Base-by-base conservation (phyloP, 2,888 invertebrate genomes). In the Gari tellinella region DNA sequence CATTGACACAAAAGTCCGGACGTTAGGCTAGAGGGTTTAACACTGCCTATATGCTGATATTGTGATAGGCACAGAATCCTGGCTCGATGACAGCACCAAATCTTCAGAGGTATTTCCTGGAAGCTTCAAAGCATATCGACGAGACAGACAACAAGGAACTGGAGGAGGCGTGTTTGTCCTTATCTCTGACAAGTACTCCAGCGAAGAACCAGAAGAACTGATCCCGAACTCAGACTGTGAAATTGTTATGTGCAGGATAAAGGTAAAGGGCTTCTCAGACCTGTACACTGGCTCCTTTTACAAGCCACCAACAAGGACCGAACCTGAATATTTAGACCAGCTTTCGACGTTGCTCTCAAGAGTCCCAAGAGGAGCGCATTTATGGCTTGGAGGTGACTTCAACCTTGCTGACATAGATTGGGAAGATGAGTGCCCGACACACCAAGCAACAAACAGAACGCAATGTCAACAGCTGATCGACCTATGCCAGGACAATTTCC, bases 231-330 rank as follows among this genome's bases (percentile, higher is more conserved):
- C 48, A 25, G 38, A 74, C 52, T 65, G 48, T 56, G 60, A 72
- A 37, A 15, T 72, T n/a, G 63, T 72, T 1, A 70, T 61, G 65
- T 17, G 21, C n/a, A 61, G 25, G 21, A 2, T 70, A 37, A 70
- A 61, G 25, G 26, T 66, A 19, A 66, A 56, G 15, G 70, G 65
- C 3, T 19, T 21, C 14, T 37, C 51, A 26, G 48, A 74, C 57
- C 56, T 74, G 12, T 69, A 69, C 26, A 31, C 61, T 25, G 64
- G 69, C 23, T 12, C 56, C 2, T 65, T 61, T 23, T 69, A 69
- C 57, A 62, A 48, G 38, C 75, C 70, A 8, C 70, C 75, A 37
- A 40, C 45, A 10, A 45, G 12, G 8, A 58, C 66, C 5, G 57
- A 55, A 21, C 61, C 51, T 17, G 55, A 43, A 8, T 65, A 53